A percentile compares a stretch with the other conserved stretches of the same genome.
Evolutionary conservation across 2,888 invertebrate genomes (phyloP).

Genomic region (Pherbina coryleti): DNA sequence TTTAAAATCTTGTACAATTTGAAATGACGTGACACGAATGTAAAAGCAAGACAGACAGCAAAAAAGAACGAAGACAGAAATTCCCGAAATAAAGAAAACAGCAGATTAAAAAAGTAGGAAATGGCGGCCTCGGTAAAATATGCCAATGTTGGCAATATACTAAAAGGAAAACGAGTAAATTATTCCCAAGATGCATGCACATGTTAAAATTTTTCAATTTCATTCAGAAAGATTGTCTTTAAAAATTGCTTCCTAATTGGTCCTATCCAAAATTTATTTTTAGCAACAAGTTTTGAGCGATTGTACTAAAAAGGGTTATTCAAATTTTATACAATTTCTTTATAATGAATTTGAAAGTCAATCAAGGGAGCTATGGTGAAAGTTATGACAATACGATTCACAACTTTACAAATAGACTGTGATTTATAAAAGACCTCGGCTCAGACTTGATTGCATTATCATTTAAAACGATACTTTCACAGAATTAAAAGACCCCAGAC

Average conservation of each 20-base stretch:
- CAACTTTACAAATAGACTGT: background rate
- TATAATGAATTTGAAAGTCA: background rate
- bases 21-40: conserved; percentile 19
- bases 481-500: background rate
- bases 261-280: background rate
- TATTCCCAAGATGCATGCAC: no score
- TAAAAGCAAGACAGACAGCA: conserved; percentile 5
- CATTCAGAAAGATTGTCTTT: no score
- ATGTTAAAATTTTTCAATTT: no score
- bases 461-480: no score
- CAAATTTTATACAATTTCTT: background rate
- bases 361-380: background rate
- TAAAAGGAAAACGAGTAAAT: no score
- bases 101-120: background rate
- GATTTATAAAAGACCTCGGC: no score
- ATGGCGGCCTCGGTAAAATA: background rate
- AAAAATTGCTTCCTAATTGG: background rate
- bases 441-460: no score
- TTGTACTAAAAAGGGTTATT: background rate
- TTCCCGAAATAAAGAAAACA: background rate
- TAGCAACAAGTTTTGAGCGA: background rate
- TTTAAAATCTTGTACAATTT: conserved; percentile 12
- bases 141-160: no score
- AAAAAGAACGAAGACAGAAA: conserved; percentile 1
- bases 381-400: background rate